Percentiles rank a stretch among this genome's conserved stretches.
Conservation (phyloP, 2,113 vertebrate genomes). For the Gorsachius goisagi region DNA sequence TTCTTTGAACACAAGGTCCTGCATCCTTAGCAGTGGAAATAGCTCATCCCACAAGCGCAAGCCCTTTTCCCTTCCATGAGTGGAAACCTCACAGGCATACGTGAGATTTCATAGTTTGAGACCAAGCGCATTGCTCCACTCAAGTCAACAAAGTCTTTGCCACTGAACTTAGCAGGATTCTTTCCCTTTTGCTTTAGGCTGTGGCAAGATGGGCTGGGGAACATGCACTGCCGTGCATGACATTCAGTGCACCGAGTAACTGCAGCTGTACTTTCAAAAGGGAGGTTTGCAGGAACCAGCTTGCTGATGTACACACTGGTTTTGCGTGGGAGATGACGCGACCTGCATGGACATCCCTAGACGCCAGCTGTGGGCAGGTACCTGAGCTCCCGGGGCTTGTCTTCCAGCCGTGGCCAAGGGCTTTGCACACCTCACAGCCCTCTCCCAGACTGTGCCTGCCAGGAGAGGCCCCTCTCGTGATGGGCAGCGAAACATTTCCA, state of each 20-base stretch:
- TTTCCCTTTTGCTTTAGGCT: neutral
- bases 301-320: rapidly evolving
- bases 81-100: neutral
- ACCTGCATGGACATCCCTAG: neutral
- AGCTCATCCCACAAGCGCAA: neutral
- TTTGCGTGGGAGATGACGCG: rapidly evolving
- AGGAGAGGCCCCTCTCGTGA: neutral
- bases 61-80: neutral
- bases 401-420: neutral
- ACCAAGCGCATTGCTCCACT: rapidly evolving
- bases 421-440: rapidly evolving
- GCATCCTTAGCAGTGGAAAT: neutral
- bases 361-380: neutral
- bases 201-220: neutral
- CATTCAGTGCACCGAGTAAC: rapidly evolving
- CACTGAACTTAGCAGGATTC: neutral
- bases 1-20: neutral
- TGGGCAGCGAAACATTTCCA: neutral
- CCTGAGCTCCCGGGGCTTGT: neutral
- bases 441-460: too few relatives aligned
- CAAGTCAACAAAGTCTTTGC: rapidly evolving
- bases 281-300: neutral
- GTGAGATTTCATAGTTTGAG: neutral
- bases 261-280: neutral
- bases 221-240: rapidly evolving